Conservation (phyloP, 2,797 vertebrate genomes). For the Glossophaga mutica region DNA sequence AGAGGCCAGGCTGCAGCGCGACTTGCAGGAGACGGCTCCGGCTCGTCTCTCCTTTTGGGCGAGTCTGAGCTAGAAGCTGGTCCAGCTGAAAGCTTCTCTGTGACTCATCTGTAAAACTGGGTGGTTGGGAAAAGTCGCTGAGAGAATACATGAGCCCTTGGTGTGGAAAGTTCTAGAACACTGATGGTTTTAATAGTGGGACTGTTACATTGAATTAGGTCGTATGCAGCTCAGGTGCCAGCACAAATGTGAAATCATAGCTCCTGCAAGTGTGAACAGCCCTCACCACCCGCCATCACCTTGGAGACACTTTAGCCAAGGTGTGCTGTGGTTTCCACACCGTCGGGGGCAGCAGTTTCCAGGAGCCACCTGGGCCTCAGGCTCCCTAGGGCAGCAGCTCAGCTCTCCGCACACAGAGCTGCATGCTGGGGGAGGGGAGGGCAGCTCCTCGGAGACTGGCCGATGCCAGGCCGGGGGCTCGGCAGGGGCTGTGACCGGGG, state of each 20-base stretch:
- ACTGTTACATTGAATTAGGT: neutral
- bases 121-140: neutral
- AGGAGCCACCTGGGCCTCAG: neutral
- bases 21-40: neutral
- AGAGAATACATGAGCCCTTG: neutral
- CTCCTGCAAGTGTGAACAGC: neutral
- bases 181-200: neutral
- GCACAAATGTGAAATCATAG: neutral
- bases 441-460: neutral
- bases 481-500: neutral
- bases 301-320: neutral
- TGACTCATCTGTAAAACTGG: neutral
- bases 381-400: neutral
- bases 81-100: neutral
- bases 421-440: neutral
- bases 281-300: neutral
- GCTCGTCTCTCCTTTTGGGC: neutral
- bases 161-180: constrained; percentile 31
- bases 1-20: neutral
- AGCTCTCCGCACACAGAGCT: neutral
- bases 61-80: neutral
- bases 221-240: neutral
- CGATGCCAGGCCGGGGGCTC: neutral
- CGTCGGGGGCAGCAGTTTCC: neutral
- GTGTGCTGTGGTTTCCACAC: constrained; percentile 40